These are phyloP conservation scores for Varanus komodoensis DNA, from an alignment of 2,113 vertebrate genomes.

Conservation along the genomic window DNA sequence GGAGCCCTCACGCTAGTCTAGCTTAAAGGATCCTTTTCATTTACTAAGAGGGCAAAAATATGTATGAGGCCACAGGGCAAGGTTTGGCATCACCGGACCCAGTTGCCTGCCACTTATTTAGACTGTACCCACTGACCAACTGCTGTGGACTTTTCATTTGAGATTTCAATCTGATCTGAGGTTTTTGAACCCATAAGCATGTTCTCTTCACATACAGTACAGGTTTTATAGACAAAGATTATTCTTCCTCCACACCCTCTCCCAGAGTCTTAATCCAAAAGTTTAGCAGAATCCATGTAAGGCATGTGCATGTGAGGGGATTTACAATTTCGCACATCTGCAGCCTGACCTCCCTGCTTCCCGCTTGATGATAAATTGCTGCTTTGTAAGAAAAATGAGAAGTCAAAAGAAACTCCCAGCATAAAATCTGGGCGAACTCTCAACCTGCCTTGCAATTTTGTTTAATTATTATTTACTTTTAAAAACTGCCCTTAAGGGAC, in stretches of 20 bases:
- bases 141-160: background rate
- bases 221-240: background rate
- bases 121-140: background rate
- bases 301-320: background rate
- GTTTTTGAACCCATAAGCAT: background rate
- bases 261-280: background rate
- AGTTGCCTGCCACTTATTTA: background rate
- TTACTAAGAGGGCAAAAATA: background rate
- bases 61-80: background rate
- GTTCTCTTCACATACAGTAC: background rate
- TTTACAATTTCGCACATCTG: background rate
- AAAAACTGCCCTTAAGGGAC: slow-evolving; percentile 4
- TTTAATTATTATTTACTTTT: slow-evolving; percentile 38
- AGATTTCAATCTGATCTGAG: background rate
- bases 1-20: too few species aligned
- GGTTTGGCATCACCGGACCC: background rate
- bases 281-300: background rate
- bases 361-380: background rate
- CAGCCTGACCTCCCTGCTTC: background rate
- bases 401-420: background rate
- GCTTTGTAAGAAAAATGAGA: background rate
- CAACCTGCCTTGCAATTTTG: background rate
- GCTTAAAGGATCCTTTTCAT: background rate
- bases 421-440: background rate
- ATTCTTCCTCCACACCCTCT: background rate